Conservation (phyloP, 1,140 invertebrate genomes). For the Proctacanthus coquilletti region DNA sequence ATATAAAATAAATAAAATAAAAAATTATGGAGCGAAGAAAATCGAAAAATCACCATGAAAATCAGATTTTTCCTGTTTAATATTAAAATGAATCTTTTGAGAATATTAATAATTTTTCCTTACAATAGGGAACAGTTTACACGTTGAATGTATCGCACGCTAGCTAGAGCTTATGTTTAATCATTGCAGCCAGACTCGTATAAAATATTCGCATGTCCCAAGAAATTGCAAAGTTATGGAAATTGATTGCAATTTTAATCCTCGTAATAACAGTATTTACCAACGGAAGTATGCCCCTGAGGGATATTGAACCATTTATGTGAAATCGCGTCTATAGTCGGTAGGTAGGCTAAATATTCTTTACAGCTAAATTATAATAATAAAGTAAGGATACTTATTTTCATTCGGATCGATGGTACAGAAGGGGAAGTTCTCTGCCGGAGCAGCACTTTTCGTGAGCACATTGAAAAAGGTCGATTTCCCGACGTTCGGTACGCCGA, state of each 20-base stretch:
- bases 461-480: constrained; percentile 99
- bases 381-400: constrained; percentile 74
- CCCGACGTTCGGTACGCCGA: constrained; percentile 83
- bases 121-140: no score
- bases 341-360: neutral
- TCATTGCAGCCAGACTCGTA: no score
- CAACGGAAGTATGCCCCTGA: constrained; percentile 26
- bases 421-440: constrained; percentile 98
- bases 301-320: no score
- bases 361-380: neutral
- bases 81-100: no score
- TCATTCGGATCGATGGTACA: constrained; percentile 99
- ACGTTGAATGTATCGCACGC: no score
- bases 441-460: constrained; percentile 86
- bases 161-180: no score
- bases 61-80: no score
- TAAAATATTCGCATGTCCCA: no score
- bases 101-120: no score
- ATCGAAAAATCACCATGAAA: no score
- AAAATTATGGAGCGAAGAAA: no score
- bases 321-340: neutral
- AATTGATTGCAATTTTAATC: neutral
- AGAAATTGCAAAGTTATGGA: neutral
- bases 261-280: constrained; percentile 9
- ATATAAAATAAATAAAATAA: no score